These are phyloP conservation scores for Hymenopus coronatus DNA, from an alignment of 2,888 invertebrate genomes.

Conservation along the genomic window DNA sequence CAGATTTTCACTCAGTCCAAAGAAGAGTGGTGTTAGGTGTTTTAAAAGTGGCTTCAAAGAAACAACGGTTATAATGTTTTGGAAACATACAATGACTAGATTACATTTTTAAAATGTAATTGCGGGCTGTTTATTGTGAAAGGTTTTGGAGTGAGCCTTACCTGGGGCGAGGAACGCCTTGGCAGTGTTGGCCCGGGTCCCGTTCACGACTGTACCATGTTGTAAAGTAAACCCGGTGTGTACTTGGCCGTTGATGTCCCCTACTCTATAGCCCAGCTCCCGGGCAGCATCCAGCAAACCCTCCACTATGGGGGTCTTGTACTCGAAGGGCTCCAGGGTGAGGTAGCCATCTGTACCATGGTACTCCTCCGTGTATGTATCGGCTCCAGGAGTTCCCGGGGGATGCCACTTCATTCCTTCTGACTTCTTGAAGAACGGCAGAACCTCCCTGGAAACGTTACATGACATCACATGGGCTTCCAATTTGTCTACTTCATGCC, in stretches of 20 bases:
- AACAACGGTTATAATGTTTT: no score
- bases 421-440: conserved; percentile 82
- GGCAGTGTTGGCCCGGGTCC: conserved; percentile 81
- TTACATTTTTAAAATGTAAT: no score
- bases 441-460: conserved; percentile 52
- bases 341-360: conserved; percentile 76
- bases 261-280: conserved; percentile 76
- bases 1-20: no score
- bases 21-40: no score
- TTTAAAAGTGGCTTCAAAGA: no score
- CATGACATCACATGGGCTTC: no score
- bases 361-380: conserved; percentile 50
- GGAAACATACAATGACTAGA: no score
- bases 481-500: no score
- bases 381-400: not conserved
- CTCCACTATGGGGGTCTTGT: conserved; percentile 29
- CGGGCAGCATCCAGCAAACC: conserved; percentile 53
- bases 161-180: conserved; percentile 79
- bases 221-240: conserved; percentile 85
- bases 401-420: conserved; percentile 61
- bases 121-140: no score
- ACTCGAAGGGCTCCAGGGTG: conserved; percentile 55
- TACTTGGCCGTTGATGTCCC: conserved; percentile 77
- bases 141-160: not conserved
- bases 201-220: conserved; percentile 79